Evolutionary conservation across 2,888 invertebrate species (phyloP), one percentile per base, ranked within the genome.

Genomic region (Drosophila mimica): DNA sequence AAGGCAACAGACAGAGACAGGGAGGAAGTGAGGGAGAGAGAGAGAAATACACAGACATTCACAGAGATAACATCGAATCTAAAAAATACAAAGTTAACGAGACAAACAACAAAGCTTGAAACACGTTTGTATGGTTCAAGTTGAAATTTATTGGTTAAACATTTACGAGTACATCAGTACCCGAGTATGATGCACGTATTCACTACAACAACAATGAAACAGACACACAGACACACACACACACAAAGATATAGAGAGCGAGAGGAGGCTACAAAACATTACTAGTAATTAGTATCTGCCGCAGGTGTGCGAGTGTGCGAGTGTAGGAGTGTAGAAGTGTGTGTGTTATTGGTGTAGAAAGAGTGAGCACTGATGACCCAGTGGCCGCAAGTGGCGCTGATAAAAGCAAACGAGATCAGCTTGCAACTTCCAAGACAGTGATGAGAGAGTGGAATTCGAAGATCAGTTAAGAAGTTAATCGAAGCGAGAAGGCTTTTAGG

Each of bases 111-210:
- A 30, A 38, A 54, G 62, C 58, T 60, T 66, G 49, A 54, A 69
- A 68, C 38, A 66, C 53, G 33, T 74, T 65, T 54, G 65, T 60
- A 60, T 60, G 70, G 52, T 62, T 78, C 59, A 64, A 74, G 48
- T 75, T 63, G 20, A 61, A 67, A 73, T 66, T 66, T 66, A 58
- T 78, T 75, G 76, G 66, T 79, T 70, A 74, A 70, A 79, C 74
- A 77, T 74, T 77, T 62, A 70, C 70, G 61, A 65, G 43, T 40
- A 61, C 46, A 20, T 25, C n/a, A 48, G 54, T 15, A 54, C 30
- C 48, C 56, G 15, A 59, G 48, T 49, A 43, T 28, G 48, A 34
- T 40, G 65, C 52, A 20, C 33, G 33, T 51, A 73, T 51, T 65
- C 58, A 74, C 76, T 76, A 79, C 74, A 54, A 62, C 54, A 28